Conservation (phyloP, 2,888 invertebrate species). For the Agrochola lota region DNA sequence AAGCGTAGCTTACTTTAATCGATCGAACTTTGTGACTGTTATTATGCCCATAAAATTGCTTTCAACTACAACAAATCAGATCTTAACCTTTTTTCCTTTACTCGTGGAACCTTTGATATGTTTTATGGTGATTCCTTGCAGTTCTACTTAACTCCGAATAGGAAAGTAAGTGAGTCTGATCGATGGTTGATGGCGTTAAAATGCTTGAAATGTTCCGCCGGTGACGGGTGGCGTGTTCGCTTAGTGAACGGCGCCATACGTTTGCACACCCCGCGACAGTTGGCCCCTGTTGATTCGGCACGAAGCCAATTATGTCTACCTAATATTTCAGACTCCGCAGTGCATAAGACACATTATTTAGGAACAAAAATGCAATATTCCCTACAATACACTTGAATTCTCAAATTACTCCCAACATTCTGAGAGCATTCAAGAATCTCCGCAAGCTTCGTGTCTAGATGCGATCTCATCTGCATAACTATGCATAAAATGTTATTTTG, state of each 20-base stretch:
- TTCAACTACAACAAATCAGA: background rate
- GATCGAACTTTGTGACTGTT: no score
- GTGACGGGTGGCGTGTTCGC: slow-evolving; percentile 46
- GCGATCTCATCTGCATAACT: slow-evolving; percentile 64
- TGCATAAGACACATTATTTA: slow-evolving; percentile 30
- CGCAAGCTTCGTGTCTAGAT: slow-evolving; percentile 55
- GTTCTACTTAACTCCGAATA: slow-evolving; percentile 32
- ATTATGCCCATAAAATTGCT: background rate
- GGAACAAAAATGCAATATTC: slow-evolving; percentile 34
- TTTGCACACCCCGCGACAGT: slow-evolving; percentile 44
- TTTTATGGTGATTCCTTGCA: slow-evolving; percentile 11
- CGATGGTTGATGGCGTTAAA: slow-evolving; percentile 52
- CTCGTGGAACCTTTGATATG: background rate
- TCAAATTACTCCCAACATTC: slow-evolving; percentile 54
- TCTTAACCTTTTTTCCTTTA: background rate
- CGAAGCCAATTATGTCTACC: slow-evolving; percentile 51
- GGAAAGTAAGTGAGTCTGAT: slow-evolving; percentile 53
- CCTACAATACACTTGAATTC: slow-evolving; percentile 32
- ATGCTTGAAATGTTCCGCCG: slow-evolving; percentile 50
- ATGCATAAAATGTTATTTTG: slow-evolving; percentile 68
- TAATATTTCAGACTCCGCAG: slow-evolving; percentile 47
- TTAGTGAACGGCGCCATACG: slow-evolving; percentile 40
- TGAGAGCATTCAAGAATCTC: slow-evolving; percentile 46
- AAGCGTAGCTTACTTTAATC: no score
- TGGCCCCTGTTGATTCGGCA: slow-evolving; percentile 52